These are phyloP conservation scores for Sebastes kiyomatsui DNA, from an alignment of 2,797 vertebrate genomes.

Conservation along the genomic window DNA sequence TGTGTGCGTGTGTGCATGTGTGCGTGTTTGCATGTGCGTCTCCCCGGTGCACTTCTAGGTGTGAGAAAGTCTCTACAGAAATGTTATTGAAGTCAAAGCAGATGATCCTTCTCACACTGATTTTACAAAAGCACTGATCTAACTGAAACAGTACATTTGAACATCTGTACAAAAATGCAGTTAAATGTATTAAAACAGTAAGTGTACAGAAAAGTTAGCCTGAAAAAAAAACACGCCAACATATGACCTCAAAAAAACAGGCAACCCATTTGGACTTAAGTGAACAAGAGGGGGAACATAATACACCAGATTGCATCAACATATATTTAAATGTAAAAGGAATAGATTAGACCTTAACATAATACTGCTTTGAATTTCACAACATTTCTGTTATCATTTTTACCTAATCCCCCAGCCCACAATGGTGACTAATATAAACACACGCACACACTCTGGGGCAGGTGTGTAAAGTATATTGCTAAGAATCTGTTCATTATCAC, in stretches of 20 bases:
- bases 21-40: constrained; percentile 1
- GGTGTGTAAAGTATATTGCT: constrained; percentile 1
- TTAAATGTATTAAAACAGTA: not conserved
- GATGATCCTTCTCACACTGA: constrained; percentile 4
- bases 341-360: constrained; percentile 41
- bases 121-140: not conserved
- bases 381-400: constrained; percentile 45
- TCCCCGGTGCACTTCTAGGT: constrained; percentile 10
- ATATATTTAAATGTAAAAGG: constrained; percentile 47
- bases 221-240: not conserved
- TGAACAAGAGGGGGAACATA: constrained; percentile 10
- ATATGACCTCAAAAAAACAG: constrained; percentile 15
- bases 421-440: constrained; percentile 23
- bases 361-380: constrained; percentile 39
- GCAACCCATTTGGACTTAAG: constrained; percentile 1
- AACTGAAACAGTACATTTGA: not conserved
- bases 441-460: not conserved
- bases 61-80: constrained; percentile 32
- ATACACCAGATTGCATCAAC: not conserved
- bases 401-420: constrained; percentile 40
- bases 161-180: not conserved
- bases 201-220: not conserved
- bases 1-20: not conserved
- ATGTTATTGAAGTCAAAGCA: constrained; percentile 25
- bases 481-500: constrained; percentile 6